A percentile compares a stretch with the other conserved stretches of the same genome.
Conservation (phyloP, 2,797 vertebrate species). For the Mus minutoides region DNA sequence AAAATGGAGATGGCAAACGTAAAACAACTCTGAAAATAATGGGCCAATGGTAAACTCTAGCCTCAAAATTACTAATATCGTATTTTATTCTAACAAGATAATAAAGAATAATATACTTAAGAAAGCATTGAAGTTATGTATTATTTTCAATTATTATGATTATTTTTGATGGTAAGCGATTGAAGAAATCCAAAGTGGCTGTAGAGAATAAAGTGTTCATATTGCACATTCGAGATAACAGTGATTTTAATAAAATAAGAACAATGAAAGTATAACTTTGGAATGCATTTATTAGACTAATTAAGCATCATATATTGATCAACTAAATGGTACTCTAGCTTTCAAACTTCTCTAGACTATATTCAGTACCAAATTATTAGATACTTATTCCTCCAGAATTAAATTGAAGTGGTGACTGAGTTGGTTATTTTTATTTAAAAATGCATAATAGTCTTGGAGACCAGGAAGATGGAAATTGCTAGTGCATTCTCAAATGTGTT, state of each 20-base stretch:
- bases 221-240: neutral
- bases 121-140: neutral
- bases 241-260: neutral
- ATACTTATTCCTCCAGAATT: neutral
- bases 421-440: neutral
- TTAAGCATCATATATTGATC: neutral
- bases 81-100: neutral
- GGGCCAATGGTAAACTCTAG: neutral
- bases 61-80: neutral
- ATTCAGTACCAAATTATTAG: neutral
- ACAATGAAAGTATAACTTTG: neutral
- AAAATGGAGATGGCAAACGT: too few relatives aligned
- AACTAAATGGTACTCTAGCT: neutral
- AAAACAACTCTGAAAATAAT: neutral
- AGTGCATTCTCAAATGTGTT: neutral
- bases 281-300: neutral
- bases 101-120: neutral
- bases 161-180: neutral
- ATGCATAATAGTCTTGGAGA: neutral
- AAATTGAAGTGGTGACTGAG: neutral
- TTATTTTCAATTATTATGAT: neutral
- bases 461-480: neutral
- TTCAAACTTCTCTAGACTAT: neutral
- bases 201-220: neutral
- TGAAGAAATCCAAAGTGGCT: neutral